Evolutionary conservation across 2,888 invertebrate genomes (phyloP).

Genomic region (Cephus pygmeus): DNA sequence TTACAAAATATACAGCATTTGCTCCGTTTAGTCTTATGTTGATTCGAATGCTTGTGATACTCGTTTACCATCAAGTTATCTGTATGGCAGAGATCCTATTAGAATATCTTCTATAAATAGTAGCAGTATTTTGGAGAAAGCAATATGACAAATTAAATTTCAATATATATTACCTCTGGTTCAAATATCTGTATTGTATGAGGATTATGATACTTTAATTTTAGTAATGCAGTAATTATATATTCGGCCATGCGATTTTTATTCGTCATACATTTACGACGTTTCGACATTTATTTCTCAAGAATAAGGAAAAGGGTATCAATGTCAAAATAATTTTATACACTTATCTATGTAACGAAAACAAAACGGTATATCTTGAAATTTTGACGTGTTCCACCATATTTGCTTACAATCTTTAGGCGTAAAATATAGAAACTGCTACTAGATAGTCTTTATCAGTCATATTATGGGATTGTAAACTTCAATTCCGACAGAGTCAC

Average conservation of each 20-base stretch:
- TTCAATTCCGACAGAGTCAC: too few species aligned
- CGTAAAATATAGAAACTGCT: too few species aligned
- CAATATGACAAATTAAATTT: background rate
- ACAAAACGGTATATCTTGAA: background rate
- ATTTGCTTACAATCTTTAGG: too few species aligned
- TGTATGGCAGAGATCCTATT: background rate
- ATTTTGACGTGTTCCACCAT: background rate
- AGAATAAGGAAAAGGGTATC: background rate
- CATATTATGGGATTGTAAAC: too few species aligned
- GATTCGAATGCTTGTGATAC: background rate
- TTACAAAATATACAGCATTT: background rate
- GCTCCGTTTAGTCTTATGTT: background rate
- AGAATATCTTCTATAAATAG: constrained; percentile 2
- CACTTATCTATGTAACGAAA: background rate
- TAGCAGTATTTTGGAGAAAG: background rate
- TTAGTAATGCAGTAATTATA: background rate
- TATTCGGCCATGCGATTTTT: background rate
- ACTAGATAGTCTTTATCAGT: too few species aligned
- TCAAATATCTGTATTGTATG: background rate
- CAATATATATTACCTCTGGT: background rate
- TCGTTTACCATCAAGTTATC: background rate
- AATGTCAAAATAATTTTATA: background rate
- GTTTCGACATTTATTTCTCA: background rate
- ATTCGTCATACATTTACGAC: background rate
- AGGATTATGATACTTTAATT: background rate